Evolutionary conservation across 2,888 invertebrate species (phyloP).

Genomic region (Apoda limacodes): DNA sequence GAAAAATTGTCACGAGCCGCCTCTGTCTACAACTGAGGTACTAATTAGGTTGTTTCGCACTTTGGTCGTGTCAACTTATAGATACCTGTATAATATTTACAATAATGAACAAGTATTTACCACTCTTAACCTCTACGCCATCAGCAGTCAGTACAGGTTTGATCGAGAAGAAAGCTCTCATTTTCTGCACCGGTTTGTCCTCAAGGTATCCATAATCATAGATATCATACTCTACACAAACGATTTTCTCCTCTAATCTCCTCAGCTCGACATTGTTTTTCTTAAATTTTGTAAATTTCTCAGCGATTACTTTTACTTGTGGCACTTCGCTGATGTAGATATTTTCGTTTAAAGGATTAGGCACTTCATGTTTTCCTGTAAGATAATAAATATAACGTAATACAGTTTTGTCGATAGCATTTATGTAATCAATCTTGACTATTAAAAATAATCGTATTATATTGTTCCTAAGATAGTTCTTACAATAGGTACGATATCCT

Average conservation of each 20-base stretch:
- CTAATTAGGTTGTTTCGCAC: no score
- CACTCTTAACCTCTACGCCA: no score
- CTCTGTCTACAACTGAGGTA: no score
- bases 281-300: conserved; percentile 42
- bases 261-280: conserved; percentile 43
- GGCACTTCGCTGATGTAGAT: conserved; percentile 41
- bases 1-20: no score
- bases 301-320: conserved; percentile 42
- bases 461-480: no score
- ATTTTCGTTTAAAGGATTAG: conserved; percentile 17
- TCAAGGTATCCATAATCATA: conserved; percentile 22
- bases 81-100: no score
- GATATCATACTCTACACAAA: conserved; percentile 53
- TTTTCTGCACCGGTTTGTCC: conserved; percentile 30
- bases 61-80: no score
- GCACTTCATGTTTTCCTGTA: conserved; percentile 3
- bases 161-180: conserved; percentile 49
- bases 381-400: no score
- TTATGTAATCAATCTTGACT: neutral
- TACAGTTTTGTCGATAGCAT: no score
- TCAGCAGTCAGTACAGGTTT: conserved; percentile 22
- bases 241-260: conserved; percentile 46
- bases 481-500: no score
- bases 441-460: neutral
- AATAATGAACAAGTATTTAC: no score